Conservation (phyloP, 2,113 vertebrate species). For the Ursus arctos region DNA sequence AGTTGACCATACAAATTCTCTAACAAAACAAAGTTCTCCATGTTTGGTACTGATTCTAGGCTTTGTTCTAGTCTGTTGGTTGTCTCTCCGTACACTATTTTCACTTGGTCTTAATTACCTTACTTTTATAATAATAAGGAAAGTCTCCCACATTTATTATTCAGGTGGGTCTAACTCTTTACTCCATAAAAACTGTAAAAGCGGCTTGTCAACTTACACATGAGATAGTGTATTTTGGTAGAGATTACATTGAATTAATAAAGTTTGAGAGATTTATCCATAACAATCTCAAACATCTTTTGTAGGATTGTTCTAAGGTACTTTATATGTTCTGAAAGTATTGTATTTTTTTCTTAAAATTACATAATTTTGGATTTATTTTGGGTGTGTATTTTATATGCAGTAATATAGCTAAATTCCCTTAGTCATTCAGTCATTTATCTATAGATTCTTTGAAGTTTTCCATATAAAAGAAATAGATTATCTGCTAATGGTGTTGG, state of each 20-base stretch:
- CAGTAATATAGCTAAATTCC: neutral
- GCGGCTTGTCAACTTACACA: neutral
- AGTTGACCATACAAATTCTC: neutral
- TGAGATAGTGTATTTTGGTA: conserved; percentile 26
- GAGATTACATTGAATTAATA: neutral
- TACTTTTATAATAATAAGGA: neutral
- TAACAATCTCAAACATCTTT: neutral
- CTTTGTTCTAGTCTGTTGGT: neutral
- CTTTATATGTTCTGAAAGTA: neutral
- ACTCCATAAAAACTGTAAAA: neutral
- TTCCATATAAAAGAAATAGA: neutral
- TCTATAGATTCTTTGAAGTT: neutral
- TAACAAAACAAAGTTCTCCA: neutral
- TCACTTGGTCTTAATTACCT: neutral
- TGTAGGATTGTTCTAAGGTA: neutral
- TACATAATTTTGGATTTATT: neutral
- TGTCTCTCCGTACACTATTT: neutral
- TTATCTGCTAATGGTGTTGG: neutral
- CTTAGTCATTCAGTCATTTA: neutral
- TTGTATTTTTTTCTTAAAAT: neutral
- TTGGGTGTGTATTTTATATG: neutral
- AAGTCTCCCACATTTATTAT: neutral
- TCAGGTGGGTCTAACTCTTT: neutral
- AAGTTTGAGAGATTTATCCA: neutral
- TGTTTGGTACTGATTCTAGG: neutral